These are phyloP conservation scores for Hydrophis major DNA, from an alignment of 2,797 vertebrate species.

Conservation along the genomic window DNA sequence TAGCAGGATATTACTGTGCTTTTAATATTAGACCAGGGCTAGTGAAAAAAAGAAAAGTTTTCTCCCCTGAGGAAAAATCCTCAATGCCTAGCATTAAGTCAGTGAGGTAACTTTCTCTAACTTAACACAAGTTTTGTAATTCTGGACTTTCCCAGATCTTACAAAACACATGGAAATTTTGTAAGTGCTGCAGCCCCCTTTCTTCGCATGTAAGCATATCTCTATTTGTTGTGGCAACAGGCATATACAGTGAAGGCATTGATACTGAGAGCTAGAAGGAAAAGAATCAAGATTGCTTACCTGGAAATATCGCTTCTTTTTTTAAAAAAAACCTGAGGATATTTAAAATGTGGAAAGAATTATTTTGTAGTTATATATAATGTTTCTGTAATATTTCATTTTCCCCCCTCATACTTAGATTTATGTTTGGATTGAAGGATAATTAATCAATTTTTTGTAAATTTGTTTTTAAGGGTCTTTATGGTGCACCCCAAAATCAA, in stretches of 20 bases:
- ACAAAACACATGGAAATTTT: conserved; percentile 17
- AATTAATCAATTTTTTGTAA: neutral
- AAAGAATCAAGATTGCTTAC: neutral
- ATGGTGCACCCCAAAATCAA: neutral
- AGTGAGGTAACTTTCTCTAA: conserved; percentile 9
- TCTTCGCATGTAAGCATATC: conserved; percentile 9
- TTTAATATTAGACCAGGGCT: neutral
- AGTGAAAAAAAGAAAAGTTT: neutral
- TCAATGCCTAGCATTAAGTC: neutral
- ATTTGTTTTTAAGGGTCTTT: neutral
- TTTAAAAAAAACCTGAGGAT: neutral
- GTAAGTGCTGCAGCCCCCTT: neutral
- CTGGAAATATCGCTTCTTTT: neutral
- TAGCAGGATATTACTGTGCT: neutral
- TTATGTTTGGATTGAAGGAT: neutral
- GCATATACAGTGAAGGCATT: neutral
- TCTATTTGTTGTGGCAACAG: conserved; percentile 29
- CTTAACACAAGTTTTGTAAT: conserved; percentile 5
- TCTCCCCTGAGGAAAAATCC: neutral
- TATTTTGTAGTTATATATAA: neutral
- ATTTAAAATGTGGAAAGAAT: neutral
- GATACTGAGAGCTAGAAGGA: neutral
- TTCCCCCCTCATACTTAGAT: neutral
- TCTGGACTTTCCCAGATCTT: conserved; percentile 17
- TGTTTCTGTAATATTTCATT: neutral